Conservation (phyloP, 2,797 vertebrate genomes). For the Semaprochilodus insignis region DNA sequence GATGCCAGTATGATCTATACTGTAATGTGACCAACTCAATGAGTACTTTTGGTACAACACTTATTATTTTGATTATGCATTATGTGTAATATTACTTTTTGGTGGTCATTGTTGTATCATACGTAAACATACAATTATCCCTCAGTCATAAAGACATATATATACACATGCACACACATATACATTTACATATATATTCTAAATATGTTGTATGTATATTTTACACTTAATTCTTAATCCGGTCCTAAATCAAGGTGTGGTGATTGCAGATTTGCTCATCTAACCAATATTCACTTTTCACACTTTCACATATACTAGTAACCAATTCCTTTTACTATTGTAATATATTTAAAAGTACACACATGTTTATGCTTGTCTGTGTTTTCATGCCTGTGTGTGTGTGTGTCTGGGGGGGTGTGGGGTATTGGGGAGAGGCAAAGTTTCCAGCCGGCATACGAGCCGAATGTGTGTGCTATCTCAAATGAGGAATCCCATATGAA, state of each 20-base stretch:
- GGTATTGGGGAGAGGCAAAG: slow-evolving; percentile 29
- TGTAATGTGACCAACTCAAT: not conserved
- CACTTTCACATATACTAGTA: too few relatives aligned
- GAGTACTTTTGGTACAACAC: not conserved
- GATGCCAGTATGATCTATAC: not conserved
- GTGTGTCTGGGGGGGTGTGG: not conserved
- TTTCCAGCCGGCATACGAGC: slow-evolving; percentile 60
- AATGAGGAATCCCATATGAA: slow-evolving; percentile 84
- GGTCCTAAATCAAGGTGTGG: too few relatives aligned
- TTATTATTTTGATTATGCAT: not conserved
- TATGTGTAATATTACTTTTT: not conserved
- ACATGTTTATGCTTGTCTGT: not conserved
- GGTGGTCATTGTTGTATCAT: not conserved
- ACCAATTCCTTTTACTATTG: too few relatives aligned
- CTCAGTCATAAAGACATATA: not conserved
- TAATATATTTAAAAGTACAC: too few relatives aligned
- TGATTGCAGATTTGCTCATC: too few relatives aligned
- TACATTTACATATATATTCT: too few relatives aligned
- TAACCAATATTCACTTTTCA: too few relatives aligned
- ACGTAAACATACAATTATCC: not conserved
- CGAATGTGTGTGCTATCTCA: slow-evolving; percentile 79
- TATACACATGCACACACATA: too few relatives aligned
- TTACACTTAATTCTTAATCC: too few relatives aligned
- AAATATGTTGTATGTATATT: too few relatives aligned
- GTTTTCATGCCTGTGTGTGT: not conserved